Evolutionary conservation across 2,797 vertebrate species (phyloP).

Genomic region (Podarcis siculus): DNA sequence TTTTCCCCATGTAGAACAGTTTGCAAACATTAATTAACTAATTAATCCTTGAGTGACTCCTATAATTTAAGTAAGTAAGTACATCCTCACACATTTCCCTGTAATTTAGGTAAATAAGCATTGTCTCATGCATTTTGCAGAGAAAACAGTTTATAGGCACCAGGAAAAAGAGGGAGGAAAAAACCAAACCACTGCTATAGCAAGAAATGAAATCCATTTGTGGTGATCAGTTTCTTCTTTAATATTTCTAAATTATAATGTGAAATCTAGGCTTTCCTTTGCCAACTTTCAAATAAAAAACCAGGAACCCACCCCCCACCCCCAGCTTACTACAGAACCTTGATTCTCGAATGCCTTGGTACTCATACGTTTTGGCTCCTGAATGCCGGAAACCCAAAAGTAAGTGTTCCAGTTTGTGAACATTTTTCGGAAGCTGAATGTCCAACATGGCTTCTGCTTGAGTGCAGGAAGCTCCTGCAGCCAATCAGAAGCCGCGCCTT

Average conservation of each 20-base stretch:
- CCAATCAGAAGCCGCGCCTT: no score
- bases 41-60: slow-evolving; percentile 66
- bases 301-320: not conserved
- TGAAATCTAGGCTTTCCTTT: not conserved
- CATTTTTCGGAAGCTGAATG: no score
- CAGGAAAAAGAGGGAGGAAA: slow-evolving; percentile 9
- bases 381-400: no score
- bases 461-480: no score
- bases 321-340: not conserved
- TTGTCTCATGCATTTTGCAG: slow-evolving; percentile 42
- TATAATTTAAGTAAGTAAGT: slow-evolving; percentile 59
- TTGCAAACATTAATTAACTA: slow-evolving; percentile 69
- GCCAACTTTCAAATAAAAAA: not conserved
- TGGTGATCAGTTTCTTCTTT: slow-evolving; percentile 6
- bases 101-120: slow-evolving; percentile 41
- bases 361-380: no score
- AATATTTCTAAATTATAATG: slow-evolving; percentile 4
- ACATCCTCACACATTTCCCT: slow-evolving; percentile 34
- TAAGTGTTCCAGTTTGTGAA: no score
- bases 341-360: no score
- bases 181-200: not conserved
- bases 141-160: slow-evolving; percentile 49
- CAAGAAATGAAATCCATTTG: slow-evolving; percentile 13
- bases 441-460: no score
- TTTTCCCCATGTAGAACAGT: slow-evolving; percentile 65